These are phyloP conservation scores for Ia io DNA, from an alignment of 2,113 vertebrate species.

Conservation along the genomic window DNA sequence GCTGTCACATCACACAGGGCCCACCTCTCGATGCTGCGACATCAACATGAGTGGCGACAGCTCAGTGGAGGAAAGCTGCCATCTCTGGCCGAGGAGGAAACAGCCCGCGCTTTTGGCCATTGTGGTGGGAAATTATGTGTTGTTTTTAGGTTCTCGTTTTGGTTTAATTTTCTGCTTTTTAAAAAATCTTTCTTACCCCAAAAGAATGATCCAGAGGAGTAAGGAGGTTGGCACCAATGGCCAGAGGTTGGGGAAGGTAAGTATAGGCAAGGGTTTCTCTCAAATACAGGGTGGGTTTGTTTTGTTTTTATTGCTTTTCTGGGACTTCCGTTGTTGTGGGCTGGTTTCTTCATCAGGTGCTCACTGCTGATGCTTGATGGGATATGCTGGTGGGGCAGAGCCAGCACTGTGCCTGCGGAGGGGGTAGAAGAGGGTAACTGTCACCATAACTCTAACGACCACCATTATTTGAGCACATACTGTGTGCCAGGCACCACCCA, in stretches of 20 bases:
- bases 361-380: neutral
- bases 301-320: neutral
- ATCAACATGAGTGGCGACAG: neutral
- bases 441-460: fast-evolving
- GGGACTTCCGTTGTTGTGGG: too few species aligned
- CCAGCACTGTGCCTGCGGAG: fast-evolving
- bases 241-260: fast-evolving
- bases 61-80: neutral
- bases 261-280: fast-evolving
- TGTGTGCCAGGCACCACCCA: neutral
- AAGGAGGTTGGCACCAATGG: neutral
- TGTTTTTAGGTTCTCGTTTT: too few species aligned
- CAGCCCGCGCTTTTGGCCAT: fast-evolving
- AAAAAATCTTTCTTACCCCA: neutral
- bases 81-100: neutral
- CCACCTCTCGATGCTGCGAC: neutral
- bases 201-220: neutral
- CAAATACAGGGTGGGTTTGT: neutral
- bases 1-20: constrained; percentile 42
- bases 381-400: too few species aligned
- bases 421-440: fast-evolving
- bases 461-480: neutral
- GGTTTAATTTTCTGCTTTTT: neutral
- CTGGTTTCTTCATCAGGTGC: neutral
- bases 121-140: neutral